Evolutionary conservation across 2,797 vertebrate genomes (phyloP).

Genomic region (Acanthurus leucopareius): DNA sequence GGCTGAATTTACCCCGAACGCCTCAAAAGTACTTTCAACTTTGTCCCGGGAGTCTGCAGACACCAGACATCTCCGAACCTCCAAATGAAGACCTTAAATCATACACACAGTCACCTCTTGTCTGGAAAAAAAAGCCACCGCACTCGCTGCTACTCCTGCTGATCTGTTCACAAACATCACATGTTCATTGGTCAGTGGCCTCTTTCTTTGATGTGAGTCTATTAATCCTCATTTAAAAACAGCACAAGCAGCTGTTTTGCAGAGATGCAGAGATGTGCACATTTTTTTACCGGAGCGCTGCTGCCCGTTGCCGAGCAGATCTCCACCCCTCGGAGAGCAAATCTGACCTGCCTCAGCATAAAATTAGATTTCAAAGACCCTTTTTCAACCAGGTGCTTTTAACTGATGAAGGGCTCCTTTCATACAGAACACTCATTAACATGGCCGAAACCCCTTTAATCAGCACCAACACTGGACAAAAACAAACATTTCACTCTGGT

Average conservation of each 20-base stretch:
- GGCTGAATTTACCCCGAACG: conserved; percentile 2
- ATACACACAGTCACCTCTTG: neutral
- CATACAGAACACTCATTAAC: neutral
- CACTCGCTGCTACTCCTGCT: neutral
- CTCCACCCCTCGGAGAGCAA: conserved; percentile 39
- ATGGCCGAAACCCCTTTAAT: conserved; percentile 3
- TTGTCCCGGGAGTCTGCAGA: neutral
- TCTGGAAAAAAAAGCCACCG: neutral
- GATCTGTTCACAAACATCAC: conserved; percentile 10
- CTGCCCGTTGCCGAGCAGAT: conserved; percentile 31
- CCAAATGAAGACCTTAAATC: neutral
- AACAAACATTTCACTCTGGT: neutral
- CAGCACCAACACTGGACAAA: neutral
- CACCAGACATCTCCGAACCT: neutral
- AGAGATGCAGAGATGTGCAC: conserved; percentile 62
- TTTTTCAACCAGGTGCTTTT: conserved; percentile 26
- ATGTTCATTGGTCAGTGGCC: conserved; percentile 17
- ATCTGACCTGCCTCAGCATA: conserved; percentile 57
- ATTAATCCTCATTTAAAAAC: conserved; percentile 70
- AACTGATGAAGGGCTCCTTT: neutral
- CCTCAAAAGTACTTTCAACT: neutral
- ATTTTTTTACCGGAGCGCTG: conserved; percentile 17
- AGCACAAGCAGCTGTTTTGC: conserved; percentile 57
- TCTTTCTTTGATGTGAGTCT: conserved; percentile 29
- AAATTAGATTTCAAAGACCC: conserved; percentile 25